Conservation (phyloP, 1,140 invertebrate species). For the Philopotamus ludificatus region DNA sequence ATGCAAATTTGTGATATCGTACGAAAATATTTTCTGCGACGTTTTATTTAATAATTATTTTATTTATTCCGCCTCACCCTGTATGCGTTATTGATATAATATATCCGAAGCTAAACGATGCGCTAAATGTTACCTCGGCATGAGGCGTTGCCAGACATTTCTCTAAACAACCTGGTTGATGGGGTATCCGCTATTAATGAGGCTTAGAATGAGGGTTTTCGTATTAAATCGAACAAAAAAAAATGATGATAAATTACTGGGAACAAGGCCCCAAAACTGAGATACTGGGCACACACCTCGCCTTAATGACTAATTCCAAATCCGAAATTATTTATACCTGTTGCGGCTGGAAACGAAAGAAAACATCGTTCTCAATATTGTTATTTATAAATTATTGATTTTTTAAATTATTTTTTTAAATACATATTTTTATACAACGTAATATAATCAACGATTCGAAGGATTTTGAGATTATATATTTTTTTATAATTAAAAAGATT, state of each 20-base stretch:
- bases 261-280: conserved; percentile 16
- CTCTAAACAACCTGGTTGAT: conserved; percentile 32
- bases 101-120: conserved; percentile 28
- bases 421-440: too few relatives aligned
- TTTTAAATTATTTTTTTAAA: too few relatives aligned
- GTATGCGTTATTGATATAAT: conserved; percentile 36
- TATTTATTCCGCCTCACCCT: too few relatives aligned
- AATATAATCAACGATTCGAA: too few relatives aligned
- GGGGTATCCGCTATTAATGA: conserved; percentile 27
- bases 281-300: conserved; percentile 4
- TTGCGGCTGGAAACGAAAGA: too few relatives aligned
- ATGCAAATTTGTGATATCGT: too few relatives aligned
- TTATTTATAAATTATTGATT: too few relatives aligned
- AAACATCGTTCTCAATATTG: too few relatives aligned
- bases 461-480: too few relatives aligned
- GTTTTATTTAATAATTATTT: too few relatives aligned
- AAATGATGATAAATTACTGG: conserved; percentile 22
- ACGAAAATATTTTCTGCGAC: too few relatives aligned
- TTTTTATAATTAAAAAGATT: too few relatives aligned
- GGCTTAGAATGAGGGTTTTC: conserved; percentile 26
- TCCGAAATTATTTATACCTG: conserved; percentile 14
- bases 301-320: conserved; percentile 21
- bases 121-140: conserved; percentile 32
- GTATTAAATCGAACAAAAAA: conserved; percentile 18
- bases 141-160: conserved; percentile 38